Conservation (phyloP, 2,888 invertebrate species). For the Phasia obesa region DNA sequence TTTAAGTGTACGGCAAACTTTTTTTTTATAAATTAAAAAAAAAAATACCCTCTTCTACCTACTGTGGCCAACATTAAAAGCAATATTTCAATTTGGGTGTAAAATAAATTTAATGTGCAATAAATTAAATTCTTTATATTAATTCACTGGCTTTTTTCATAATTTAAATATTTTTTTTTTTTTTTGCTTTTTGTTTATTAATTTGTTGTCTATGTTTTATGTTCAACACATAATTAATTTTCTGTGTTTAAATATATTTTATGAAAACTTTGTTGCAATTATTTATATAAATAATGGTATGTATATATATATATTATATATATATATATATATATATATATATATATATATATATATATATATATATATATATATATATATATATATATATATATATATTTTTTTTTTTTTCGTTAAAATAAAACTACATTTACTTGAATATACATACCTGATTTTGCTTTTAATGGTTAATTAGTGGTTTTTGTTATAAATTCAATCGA, state of each 20-base stretch:
- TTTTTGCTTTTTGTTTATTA: neutral
- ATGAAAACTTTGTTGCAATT: constrained; percentile 49
- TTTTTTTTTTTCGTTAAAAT: neutral
- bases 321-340: too few species aligned
- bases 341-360: too few species aligned
- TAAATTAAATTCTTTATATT: neutral
- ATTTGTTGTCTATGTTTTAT: constrained; percentile 26
- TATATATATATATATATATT: neutral
- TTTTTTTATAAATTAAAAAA: too few species aligned
- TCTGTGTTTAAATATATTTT: constrained; percentile 58
- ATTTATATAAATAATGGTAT: too few species aligned
- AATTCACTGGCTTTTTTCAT: neutral
- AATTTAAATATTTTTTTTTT: neutral
- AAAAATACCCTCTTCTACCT: too few species aligned
- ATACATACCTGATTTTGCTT: constrained; percentile 62
- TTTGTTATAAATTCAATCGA: constrained; percentile 64
- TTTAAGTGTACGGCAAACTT: too few species aligned
- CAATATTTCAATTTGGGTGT: too few species aligned
- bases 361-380: too few species aligned
- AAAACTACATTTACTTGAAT: constrained; percentile 21
- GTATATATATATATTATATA: too few species aligned
- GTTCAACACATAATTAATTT: constrained; percentile 68
- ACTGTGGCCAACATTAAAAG: too few species aligned
- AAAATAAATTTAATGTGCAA: too few species aligned
- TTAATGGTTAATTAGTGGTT: constrained; percentile 70